Conservation (phyloP, 2,888 invertebrate species). For the Dasysyrphus tricinctus region DNA sequence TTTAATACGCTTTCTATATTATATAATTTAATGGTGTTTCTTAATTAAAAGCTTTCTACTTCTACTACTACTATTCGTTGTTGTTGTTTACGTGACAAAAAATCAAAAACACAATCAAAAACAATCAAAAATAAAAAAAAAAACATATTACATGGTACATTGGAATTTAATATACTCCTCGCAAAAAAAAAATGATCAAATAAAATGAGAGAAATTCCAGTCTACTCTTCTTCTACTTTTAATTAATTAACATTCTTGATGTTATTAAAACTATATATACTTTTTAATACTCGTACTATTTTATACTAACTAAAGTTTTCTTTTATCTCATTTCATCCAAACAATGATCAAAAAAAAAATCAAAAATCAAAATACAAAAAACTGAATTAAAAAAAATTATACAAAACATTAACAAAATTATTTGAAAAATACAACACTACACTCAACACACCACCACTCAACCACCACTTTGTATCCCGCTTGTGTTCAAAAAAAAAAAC, state of each 20-base stretch:
- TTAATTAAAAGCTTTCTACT: conserved; percentile 75
- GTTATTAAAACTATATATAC: conserved; percentile 51
- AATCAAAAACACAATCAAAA: conserved; percentile 35
- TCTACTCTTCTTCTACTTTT: conserved; percentile 62
- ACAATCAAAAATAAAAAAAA: conserved; percentile 10
- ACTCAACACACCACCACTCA: conserved; percentile 52
- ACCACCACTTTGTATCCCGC: conserved; percentile 58
- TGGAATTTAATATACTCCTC: conserved; percentile 50
- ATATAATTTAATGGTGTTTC: conserved; percentile 72
- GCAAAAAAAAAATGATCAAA: conserved; percentile 24
- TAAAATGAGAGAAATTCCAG: conserved; percentile 50
- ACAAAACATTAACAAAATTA: conserved; percentile 30
- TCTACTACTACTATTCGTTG: conserved; percentile 64
- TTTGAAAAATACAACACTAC: conserved; percentile 59
- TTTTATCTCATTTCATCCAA: conserved; percentile 71
- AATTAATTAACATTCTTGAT: conserved; percentile 72
- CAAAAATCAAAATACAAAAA: neutral
- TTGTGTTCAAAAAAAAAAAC: conserved; percentile 58
- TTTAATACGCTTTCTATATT: conserved; percentile 71
- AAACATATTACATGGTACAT: conserved; percentile 47
- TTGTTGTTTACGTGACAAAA: conserved; percentile 58
- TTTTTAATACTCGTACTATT: conserved; percentile 54
- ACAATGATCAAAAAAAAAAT: conserved; percentile 25
- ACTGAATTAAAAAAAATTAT: neutral
- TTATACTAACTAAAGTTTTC: conserved; percentile 63